Evolutionary conservation across 2,888 invertebrate genomes (phyloP).

Genomic region (Dendrolimus houi): DNA sequence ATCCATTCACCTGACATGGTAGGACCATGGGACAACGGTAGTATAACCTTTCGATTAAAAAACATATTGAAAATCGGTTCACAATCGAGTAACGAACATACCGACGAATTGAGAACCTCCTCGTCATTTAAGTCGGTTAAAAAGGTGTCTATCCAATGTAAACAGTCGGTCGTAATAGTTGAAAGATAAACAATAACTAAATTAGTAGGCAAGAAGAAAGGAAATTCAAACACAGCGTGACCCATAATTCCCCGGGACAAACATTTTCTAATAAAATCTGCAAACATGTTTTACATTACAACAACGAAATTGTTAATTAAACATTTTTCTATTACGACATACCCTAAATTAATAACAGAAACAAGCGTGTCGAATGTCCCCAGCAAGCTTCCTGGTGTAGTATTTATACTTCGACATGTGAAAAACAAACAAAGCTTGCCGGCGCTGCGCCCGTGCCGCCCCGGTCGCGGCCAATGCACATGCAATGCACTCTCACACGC

Average conservation of each 20-base stretch:
- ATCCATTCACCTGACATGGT: too few species aligned
- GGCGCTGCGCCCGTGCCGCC: conserved; percentile 27
- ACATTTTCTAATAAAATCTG: conserved; percentile 29
- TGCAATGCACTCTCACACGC: conserved; percentile 12
- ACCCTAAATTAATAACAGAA: conserved; percentile 29
- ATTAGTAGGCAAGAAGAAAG: too few species aligned
- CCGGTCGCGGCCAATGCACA: conserved; percentile 4
- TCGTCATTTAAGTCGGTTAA: too few species aligned
- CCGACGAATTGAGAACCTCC: too few species aligned
- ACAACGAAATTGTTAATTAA: conserved; percentile 6
- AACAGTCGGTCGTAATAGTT: too few species aligned
- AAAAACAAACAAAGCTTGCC: conserved; percentile 67
- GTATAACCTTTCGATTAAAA: too few species aligned
- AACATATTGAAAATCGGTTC: too few species aligned
- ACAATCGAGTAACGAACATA: too few species aligned
- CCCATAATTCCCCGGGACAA: neutral
- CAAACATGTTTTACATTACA: conserved; percentile 26
- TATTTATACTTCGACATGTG: conserved; percentile 67
- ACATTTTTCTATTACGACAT: conserved; percentile 18
- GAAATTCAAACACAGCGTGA: too few species aligned
- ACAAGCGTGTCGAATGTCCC: conserved; percentile 43
- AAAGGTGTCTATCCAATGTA: too few species aligned
- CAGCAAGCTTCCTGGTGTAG: conserved; percentile 54
- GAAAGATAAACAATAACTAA: too few species aligned
- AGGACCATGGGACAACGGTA: too few species aligned